A percentile compares a stretch with the other conserved stretches of the same genome.
Conservation (phyloP, 2,888 invertebrate species). For the Conomelus anceps region DNA sequence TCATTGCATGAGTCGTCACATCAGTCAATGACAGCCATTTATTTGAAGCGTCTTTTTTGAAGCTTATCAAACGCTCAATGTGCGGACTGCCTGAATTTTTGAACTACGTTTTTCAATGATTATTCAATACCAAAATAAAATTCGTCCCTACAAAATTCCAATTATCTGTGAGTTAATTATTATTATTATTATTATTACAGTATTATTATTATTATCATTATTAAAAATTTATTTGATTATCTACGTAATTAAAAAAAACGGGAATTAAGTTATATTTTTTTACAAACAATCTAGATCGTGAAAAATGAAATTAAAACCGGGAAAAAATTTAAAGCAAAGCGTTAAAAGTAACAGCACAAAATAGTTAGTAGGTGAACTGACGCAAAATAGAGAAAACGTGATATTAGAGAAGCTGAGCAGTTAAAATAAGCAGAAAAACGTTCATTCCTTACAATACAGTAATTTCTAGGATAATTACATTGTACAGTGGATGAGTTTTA, state of each 20-base stretch:
- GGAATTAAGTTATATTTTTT: background rate
- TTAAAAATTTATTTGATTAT: too few species aligned
- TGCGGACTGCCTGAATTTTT: too few species aligned
- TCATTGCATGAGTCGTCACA: too few species aligned
- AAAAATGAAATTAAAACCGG: background rate
- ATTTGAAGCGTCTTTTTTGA: too few species aligned
- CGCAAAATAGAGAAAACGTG: background rate
- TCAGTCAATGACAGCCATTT: too few species aligned
- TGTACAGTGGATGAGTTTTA: background rate
- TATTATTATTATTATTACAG: too few species aligned
- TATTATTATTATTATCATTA: too few species aligned
- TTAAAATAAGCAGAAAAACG: background rate
- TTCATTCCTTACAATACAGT: background rate
- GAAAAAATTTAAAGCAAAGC: background rate
- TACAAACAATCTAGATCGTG: background rate
- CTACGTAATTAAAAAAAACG: background rate
- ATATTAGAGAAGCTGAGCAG: background rate
- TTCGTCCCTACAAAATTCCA: too few species aligned
- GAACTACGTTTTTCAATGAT: too few species aligned
- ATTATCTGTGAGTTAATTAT: too few species aligned
- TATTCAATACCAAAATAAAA: too few species aligned
- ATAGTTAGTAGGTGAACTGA: background rate
- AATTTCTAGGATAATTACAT: background rate
- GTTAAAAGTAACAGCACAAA: background rate
- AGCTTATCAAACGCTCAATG: too few species aligned